Evolutionary conservation across 2,888 invertebrate genomes (phyloP), one percentile per base, ranked within the genome.

Genomic region (Cremastobaeus sp.): DNA sequence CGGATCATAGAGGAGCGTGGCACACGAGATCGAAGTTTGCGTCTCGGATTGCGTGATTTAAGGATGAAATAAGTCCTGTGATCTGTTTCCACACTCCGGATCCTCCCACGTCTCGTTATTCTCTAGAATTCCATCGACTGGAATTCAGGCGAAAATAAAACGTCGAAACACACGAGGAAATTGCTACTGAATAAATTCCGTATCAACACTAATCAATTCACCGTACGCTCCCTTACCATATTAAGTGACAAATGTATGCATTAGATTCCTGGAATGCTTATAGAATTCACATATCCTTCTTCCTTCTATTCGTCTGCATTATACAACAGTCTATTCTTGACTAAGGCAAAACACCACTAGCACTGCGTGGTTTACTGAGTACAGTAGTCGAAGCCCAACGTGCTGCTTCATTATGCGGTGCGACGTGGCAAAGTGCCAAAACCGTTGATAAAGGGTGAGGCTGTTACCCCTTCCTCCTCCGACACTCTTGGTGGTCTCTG

Each of bases 391-490:
- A 83, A 84, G 82, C 81, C 82, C 79, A 82, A 79, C 83, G 82
- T 80, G 83, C 83, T 82, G 84, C 85, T 86, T 86, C 83, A 85
- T 86, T 85, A 85, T 86, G 82, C 85, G 84, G 80, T 80, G 81
- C 82, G 79, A 81, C 81, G 81, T 84, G 85, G 85, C 82, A 81
- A 81, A 82, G 81, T 85, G 86, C 86, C 86, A 85, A 77, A 79
- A 82, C 79, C 82, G 80, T 82, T 81, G 82, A 83, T 81, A 81
- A 81, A 81, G 81, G 79, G 80, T 75, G 77, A 73, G 72, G 76
- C 76, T 72, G 68, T 68, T 68, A 64, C 64, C 57, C 69, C 70
- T 52, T 47, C 59, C 66, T 39, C 55, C 62, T 62, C 47, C 65
- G 9, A 34, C 66, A 52, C 66, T 34, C 64, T 71, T 65, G 43